A percentile compares a stretch with the other conserved stretches of the same genome.
Evolutionary conservation across 2,888 invertebrate species (phyloP).

Genomic region (Pteria penguin): DNA sequence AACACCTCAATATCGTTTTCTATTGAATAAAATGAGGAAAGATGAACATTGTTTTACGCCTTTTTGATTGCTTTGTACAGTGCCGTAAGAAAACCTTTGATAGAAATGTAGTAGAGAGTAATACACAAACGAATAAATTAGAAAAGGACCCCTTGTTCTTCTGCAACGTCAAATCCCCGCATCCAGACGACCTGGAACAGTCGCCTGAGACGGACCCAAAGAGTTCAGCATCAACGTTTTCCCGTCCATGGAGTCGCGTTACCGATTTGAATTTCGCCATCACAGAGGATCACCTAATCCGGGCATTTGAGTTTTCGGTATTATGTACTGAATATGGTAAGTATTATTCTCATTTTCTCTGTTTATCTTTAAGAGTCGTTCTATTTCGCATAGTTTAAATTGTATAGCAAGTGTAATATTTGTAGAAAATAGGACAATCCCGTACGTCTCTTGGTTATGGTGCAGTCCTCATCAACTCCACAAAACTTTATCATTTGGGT

Average conservation of each 20-base stretch:
- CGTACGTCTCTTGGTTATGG: too few relatives aligned
- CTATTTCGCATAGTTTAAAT: too few relatives aligned
- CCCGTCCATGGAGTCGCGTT: conserved; percentile 39
- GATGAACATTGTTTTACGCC: too few relatives aligned
- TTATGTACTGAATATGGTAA: conserved; percentile 57
- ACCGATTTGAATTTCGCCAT: conserved; percentile 45
- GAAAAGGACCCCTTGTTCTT: conserved; percentile 43
- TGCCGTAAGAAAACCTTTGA: conserved; percentile 8
- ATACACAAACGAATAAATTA: neutral
- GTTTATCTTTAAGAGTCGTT: too few relatives aligned
- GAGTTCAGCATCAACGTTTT: neutral
- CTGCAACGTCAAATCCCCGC: conserved; percentile 27
- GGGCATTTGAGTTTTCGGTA: conserved; percentile 56
- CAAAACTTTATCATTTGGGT: too few relatives aligned
- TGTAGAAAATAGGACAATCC: too few relatives aligned
- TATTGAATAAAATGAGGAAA: too few relatives aligned
- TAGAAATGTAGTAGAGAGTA: conserved; percentile 30
- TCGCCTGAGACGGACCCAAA: neutral
- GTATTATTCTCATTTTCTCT: neutral
- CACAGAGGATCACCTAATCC: conserved; percentile 55
- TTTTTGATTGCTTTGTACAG: conserved; percentile 5
- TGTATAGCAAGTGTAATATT: too few relatives aligned
- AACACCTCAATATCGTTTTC: too few relatives aligned
- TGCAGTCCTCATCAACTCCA: too few relatives aligned
- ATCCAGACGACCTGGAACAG: neutral